Percentiles rank a stretch among this genome's conserved stretches.
phyloP scores from a whole-genome alignment of 1,140 invertebrate genomes.

The Nomia melanderi region DNA sequence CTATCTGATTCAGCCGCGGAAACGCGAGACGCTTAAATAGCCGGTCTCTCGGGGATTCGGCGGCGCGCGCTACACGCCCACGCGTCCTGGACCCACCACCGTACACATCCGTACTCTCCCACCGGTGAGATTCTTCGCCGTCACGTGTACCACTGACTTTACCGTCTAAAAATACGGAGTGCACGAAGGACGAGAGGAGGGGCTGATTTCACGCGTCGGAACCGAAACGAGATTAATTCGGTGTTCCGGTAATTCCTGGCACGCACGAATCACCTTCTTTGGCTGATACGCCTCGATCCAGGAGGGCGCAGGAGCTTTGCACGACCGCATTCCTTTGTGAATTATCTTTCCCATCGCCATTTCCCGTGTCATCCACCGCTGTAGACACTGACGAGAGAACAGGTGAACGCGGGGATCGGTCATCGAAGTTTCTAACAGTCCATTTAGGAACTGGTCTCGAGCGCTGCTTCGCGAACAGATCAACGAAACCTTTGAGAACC shows the following conservation, averaged over 20 bases:
- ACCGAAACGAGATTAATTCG: slow-evolving; percentile 4
- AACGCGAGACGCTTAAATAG: slow-evolving; percentile 54
- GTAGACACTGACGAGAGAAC: no score
- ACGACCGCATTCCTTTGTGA: no score
- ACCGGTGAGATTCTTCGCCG: slow-evolving; percentile 36
- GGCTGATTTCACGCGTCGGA: neutral
- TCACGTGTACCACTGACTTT: slow-evolving; percentile 52
- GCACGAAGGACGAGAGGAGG: slow-evolving; percentile 9
- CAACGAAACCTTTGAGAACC: no score
- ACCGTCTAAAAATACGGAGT: slow-evolving; percentile 49
- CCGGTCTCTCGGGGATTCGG: neutral
- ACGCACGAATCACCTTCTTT: neutral
- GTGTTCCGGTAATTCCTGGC: slow-evolving; percentile 24
- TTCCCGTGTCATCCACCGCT: no score
- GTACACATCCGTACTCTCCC: slow-evolving; percentile 12
- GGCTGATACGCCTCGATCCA: neutral
- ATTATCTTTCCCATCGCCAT: no score
- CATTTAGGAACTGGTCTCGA: no score
- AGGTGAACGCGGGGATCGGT: no score
- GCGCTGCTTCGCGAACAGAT: no score
- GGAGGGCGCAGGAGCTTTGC: no score
- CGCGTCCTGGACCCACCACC: neutral
- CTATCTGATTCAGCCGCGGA: slow-evolving; percentile 44
- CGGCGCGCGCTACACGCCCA: slow-evolving; percentile 3
- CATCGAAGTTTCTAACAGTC: no score